Conservation (phyloP, 1,140 invertebrate species). For the Apocrypta bakeri region DNA sequence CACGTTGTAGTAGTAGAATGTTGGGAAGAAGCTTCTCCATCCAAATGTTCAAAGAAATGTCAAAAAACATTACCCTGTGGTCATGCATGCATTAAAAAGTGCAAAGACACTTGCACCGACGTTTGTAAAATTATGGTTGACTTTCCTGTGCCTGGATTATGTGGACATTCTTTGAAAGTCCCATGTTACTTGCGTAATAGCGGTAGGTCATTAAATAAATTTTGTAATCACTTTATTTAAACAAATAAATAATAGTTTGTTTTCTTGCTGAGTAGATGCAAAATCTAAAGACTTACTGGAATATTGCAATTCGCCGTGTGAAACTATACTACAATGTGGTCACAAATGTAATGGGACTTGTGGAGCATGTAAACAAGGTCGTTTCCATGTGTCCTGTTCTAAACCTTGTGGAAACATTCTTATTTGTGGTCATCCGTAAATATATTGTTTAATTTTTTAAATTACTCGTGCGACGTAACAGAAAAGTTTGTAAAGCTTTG, state of each 20-base stretch:
- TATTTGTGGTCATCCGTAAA: slow-evolving; percentile 26
- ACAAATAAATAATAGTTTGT: neutral
- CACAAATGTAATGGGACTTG: slow-evolving; percentile 15
- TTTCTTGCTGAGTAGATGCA: neutral
- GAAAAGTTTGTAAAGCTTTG: neutral
- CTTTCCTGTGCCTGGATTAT: neutral
- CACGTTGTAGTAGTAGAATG: slow-evolving; percentile 3
- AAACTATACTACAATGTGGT: neutral
- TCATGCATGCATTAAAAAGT: slow-evolving; percentile 1
- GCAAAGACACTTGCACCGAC: slow-evolving; percentile 9
- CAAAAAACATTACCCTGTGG: neutral
- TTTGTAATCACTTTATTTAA: neutral
- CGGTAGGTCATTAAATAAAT: neutral
- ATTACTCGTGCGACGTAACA: neutral
- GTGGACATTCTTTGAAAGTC: neutral
- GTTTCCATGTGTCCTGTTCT: neutral
- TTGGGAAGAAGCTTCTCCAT: slow-evolving; percentile 15
- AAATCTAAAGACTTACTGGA: neutral
- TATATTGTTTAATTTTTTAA: neutral
- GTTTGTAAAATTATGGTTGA: neutral
- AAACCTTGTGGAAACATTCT: neutral
- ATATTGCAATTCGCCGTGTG: neutral
- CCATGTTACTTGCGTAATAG: neutral
- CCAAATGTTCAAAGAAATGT: neutral
- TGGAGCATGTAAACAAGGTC: slow-evolving; percentile 8